Base-by-base conservation (phyloP, 2,113 vertebrate species). In the Charadrius vociferus region DNA sequence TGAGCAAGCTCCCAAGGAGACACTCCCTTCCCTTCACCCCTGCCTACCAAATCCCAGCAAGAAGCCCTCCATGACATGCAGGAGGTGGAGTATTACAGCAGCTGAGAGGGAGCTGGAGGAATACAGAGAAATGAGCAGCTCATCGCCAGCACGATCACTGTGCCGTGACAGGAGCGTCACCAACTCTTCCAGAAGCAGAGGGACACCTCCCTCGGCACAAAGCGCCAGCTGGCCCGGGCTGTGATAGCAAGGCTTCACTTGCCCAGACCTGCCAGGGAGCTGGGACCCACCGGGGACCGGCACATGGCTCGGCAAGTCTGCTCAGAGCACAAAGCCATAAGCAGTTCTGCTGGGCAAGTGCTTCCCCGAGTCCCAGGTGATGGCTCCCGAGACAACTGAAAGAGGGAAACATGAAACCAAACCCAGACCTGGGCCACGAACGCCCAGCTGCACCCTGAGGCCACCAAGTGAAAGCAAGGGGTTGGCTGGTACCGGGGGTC, bases 331-430 rank as follows among this genome's bases (percentile, higher is more conserved):
- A 34, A 8, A 26, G 39, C 43, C 50, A 7, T 7, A 20, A 52
- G 62, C 43, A 73, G 81, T 27, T 81, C 80, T 58, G 68, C 45
- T 79, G 34, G 2, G 29, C 39, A 30, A 32, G 47, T n/a, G 68
- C 65, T 81, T 52, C 67, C 75, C 80, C 10, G 5, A 16, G 30
- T 9, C 34, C 18, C 26, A 12, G 1, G 34, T 19, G 21, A 14
- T 16, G 27, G 18, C 50, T 29, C 80, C 32, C 0, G 0, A 65
- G 59, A 37, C 0, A 39, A 39, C 36, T 1, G 0, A 26, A 18
- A 53, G 67, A 26, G 36, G 36, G 29, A 68, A 34, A 26, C 56
- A 10, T 7, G 24, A 50, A 90, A 47, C 5, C 24, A 37, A 59
- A 36, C 24, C 4, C 41, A 26, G 37, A 30, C 4, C 58, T 7